Evolutionary conservation across 2,113 vertebrate genomes (phyloP).

Genomic region (Lamprotornis superbus): DNA sequence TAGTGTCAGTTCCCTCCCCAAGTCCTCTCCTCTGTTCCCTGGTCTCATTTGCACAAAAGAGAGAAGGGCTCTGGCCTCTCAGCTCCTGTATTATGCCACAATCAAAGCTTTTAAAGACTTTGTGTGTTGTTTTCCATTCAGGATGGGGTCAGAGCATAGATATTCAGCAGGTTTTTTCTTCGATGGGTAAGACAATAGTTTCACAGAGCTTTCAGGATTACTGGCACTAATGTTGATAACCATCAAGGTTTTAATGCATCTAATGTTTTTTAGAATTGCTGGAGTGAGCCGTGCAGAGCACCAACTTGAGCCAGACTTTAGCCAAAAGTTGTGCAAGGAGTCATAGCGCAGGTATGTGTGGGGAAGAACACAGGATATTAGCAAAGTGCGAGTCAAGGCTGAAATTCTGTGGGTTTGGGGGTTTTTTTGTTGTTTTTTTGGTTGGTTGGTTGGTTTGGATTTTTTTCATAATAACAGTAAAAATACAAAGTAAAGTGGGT

Average conservation of each 20-base stretch:
- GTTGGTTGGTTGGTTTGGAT: too few relatives aligned
- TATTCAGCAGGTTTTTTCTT: neutral
- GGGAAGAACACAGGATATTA: rapidly evolving
- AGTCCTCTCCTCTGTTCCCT: neutral
- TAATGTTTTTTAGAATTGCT: neutral
- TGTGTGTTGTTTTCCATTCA: neutral
- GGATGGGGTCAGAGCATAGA: neutral
- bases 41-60: slow-evolving; percentile 5
- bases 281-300: neutral
- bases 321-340: neutral
- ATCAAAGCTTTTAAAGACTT: neutral
- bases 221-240: neutral
- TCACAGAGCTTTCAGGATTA: neutral
- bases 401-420: neutral
- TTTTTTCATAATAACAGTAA: neutral
- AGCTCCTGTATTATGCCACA: neutral
- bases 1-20: neutral
- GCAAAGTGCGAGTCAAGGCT: neutral
- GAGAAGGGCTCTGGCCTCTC: neutral
- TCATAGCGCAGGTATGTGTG: rapidly evolving
- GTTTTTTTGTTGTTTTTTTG: too few relatives aligned
- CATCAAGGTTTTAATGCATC: neutral
- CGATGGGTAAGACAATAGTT: neutral
- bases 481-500: neutral
- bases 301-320: neutral